Conservation (phyloP, 2,888 invertebrate species). For the Biston betularia region DNA sequence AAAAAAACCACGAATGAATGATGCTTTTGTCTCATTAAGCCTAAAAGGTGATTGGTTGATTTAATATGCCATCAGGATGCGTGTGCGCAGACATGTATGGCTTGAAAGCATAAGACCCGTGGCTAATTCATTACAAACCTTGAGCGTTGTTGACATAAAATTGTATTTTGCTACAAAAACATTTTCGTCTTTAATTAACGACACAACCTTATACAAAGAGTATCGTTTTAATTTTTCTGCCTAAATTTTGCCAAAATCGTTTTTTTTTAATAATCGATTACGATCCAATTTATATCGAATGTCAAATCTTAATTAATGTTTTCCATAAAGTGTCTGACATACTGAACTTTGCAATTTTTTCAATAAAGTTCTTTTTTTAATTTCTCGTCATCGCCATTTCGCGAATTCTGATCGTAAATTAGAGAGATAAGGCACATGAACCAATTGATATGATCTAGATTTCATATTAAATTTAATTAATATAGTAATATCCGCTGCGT, state of each 20-base stretch:
- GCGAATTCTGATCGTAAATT: constrained; percentile 24
- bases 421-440: constrained; percentile 21
- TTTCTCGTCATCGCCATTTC: constrained; percentile 31
- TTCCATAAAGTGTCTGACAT: constrained; percentile 41
- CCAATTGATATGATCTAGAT: constrained; percentile 31
- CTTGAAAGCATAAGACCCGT: constrained; percentile 40
- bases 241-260: constrained; percentile 43
- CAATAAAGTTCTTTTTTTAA: constrained; percentile 31
- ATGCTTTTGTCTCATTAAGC: constrained; percentile 81
- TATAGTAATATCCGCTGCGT: constrained; percentile 10
- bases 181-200: constrained; percentile 46
- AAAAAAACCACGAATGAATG: constrained; percentile 68
- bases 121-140: constrained; percentile 54
- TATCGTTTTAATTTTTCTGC: constrained; percentile 40
- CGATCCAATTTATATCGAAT: constrained; percentile 46
- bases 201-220: constrained; percentile 29
- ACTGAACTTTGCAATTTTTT: constrained; percentile 43
- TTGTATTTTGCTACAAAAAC: constrained; percentile 36
- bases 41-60: constrained; percentile 69
- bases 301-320: constrained; percentile 48
- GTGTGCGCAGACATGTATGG: constrained; percentile 46
- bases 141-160: constrained; percentile 39
- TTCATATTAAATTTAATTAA: constrained; percentile 14
- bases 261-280: constrained; percentile 42
- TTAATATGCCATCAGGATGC: constrained; percentile 59